These are phyloP conservation scores for Chauna torquata DNA, from an alignment of 2,113 vertebrate genomes.

Conservation along the genomic window DNA sequence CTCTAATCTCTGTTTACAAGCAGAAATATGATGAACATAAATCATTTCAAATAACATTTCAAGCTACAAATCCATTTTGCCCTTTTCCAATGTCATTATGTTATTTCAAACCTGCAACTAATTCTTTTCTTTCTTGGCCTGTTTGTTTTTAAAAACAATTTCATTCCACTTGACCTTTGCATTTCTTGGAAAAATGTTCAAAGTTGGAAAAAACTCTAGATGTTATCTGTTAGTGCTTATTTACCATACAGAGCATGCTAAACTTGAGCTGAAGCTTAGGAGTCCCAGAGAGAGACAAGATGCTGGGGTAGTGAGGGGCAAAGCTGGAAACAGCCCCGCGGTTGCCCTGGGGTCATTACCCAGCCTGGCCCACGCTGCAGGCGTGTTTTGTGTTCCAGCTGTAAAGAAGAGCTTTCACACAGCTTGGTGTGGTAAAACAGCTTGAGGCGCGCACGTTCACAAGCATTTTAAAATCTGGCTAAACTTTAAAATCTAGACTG, in stretches of 20 bases:
- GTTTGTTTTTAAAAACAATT: constrained; percentile 43
- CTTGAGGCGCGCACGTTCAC: neutral
- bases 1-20: constrained; percentile 64
- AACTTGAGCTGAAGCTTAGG: neutral
- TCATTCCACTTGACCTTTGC: constrained; percentile 40
- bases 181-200: constrained; percentile 50
- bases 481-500: neutral
- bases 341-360: neutral
- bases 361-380: too few species aligned
- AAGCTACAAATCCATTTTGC: constrained; percentile 17
- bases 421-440: neutral
- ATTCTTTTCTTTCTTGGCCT: constrained; percentile 12
- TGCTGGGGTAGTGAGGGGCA: neutral
- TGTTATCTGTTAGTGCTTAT: constrained; percentile 38
- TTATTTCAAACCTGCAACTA: constrained; percentile 50
- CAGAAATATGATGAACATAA: constrained; percentile 39
- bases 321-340: neutral
- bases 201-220: constrained; percentile 15
- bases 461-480: neutral
- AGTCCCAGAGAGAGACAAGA: neutral
- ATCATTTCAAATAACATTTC: constrained; percentile 45
- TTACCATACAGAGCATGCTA: neutral
- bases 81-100: neutral
- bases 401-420: neutral
- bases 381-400: neutral